These are phyloP conservation scores for Hoplostethus mediterraneus DNA, from an alignment of 2,797 vertebrate genomes.

Conservation along the genomic window DNA sequence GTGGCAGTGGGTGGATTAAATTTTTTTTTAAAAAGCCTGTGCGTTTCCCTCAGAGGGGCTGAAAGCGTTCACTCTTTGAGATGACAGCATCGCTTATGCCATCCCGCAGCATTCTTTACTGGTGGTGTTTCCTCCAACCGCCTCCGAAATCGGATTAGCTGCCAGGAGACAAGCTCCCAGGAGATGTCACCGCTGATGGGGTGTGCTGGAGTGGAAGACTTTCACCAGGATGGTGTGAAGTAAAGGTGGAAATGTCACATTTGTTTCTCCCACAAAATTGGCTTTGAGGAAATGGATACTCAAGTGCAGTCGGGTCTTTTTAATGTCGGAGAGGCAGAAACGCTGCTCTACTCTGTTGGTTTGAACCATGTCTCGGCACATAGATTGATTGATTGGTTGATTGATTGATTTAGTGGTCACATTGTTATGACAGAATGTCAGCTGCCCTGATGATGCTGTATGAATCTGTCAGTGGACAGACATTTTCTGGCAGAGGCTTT, in stretches of 20 bases:
- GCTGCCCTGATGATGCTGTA: constrained; percentile 49
- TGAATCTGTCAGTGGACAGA: constrained; percentile 71
- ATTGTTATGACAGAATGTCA: constrained; percentile 55
- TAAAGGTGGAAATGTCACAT: constrained; percentile 72
- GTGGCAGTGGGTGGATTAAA: constrained; percentile 79
- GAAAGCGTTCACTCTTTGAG: constrained; percentile 69
- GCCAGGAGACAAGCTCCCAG: constrained; percentile 72
- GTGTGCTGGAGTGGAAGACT: constrained; percentile 64
- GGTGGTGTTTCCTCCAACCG: constrained; percentile 56
- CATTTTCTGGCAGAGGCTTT: constrained; percentile 73
- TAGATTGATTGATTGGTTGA: constrained; percentile 39
- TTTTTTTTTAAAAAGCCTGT: too few species aligned
- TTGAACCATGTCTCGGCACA: constrained; percentile 4
- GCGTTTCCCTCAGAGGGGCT: constrained; percentile 58
- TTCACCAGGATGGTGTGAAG: constrained; percentile 70
- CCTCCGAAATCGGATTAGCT: constrained; percentile 81
- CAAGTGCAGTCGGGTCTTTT: constrained; percentile 28
- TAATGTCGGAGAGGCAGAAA: constrained; percentile 33
- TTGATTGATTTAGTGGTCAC: constrained; percentile 53
- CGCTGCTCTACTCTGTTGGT: constrained; percentile 25
- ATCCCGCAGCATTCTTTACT: constrained; percentile 52
- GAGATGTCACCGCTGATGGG: constrained; percentile 71
- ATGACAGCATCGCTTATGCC: constrained; percentile 71
- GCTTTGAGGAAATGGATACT: constrained; percentile 63
- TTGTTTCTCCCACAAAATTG: constrained; percentile 64